Evolutionary conservation across 2,888 invertebrate species (phyloP).

Genomic region (Perdita meconis): DNA sequence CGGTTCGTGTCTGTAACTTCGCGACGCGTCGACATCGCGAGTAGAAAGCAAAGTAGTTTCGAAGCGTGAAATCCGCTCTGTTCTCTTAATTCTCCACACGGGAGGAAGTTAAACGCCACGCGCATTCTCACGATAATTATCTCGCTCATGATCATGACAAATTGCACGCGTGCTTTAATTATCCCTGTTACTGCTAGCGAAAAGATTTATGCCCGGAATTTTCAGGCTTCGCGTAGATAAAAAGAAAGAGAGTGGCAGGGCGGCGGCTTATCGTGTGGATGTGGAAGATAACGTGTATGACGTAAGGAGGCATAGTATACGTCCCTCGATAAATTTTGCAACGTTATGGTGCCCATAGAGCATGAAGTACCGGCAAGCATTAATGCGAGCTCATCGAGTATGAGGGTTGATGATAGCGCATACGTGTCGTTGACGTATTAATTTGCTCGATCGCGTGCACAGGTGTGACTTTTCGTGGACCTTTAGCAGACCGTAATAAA

Average conservation of each 20-base stretch:
- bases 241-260: neutral
- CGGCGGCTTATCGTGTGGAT: neutral
- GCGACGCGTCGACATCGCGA: conserved; percentile 24
- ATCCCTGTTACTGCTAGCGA: conserved; percentile 48
- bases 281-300: neutral
- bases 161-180: conserved; percentile 64
- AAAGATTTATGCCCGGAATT: too few relatives aligned
- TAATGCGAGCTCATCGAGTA: conserved; percentile 48
- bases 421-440: conserved; percentile 52
- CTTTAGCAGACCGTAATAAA: conserved; percentile 39
- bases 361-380: conserved; percentile 36
- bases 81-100: conserved; percentile 54
- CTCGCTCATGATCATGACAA: conserved; percentile 60
- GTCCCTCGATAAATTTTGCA: conserved; percentile 44
- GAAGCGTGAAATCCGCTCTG: conserved; percentile 43
- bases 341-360: conserved; percentile 19
- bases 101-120: conserved; percentile 52
- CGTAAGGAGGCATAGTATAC: neutral
- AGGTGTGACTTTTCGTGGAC: conserved; percentile 56
- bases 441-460: conserved; percentile 44
- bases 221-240: too few relatives aligned
- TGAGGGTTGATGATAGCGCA: conserved; percentile 46
- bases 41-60: conserved; percentile 57
- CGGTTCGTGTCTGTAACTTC: conserved; percentile 14
- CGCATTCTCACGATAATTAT: conserved; percentile 47